Evolutionary conservation across 2,888 invertebrate species (phyloP).

Genomic region (Carpatolechia fugitivella): DNA sequence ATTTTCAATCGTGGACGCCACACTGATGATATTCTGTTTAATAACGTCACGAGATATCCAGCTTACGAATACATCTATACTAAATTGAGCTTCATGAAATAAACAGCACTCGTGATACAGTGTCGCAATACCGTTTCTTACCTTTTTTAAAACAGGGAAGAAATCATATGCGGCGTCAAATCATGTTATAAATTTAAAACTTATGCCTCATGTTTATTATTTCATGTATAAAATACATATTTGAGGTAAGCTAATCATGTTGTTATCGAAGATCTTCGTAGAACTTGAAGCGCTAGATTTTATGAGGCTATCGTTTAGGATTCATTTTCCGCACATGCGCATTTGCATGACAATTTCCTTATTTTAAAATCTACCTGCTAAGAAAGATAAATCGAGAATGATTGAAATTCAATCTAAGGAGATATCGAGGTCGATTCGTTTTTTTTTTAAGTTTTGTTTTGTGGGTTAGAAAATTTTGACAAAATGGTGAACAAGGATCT

Average conservation of each 20-base stretch:
- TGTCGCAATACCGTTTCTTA: neutral
- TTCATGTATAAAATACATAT: neutral
- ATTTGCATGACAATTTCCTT: conserved; percentile 71
- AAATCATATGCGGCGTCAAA: conserved; percentile 1
- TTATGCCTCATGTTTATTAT: neutral
- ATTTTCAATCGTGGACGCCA: conserved; percentile 59
- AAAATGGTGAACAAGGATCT: conserved; percentile 34
- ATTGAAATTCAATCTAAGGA: conserved; percentile 58
- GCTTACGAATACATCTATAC: conserved; percentile 5
- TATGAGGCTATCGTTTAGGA: conserved; percentile 66
- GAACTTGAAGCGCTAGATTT: conserved; percentile 44
- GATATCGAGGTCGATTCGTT: conserved; percentile 57
- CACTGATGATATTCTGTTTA: conserved; percentile 50
- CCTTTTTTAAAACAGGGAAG: neutral
- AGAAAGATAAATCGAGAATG: conserved; percentile 64
- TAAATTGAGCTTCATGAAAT: conserved; percentile 3
- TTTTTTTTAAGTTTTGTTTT: conserved; percentile 44
- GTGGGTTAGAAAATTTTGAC: conserved; percentile 57
- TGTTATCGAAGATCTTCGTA: conserved; percentile 41
- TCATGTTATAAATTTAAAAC: neutral
- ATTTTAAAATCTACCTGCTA: conserved; percentile 71
- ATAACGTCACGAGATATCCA: conserved; percentile 19
- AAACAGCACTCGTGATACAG: neutral
- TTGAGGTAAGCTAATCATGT: conserved; percentile 26
- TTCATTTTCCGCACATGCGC: conserved; percentile 72